These are phyloP conservation scores for Oxyscelio sp. DNA, from an alignment of 2,888 invertebrate species.

Conservation along the genomic window DNA sequence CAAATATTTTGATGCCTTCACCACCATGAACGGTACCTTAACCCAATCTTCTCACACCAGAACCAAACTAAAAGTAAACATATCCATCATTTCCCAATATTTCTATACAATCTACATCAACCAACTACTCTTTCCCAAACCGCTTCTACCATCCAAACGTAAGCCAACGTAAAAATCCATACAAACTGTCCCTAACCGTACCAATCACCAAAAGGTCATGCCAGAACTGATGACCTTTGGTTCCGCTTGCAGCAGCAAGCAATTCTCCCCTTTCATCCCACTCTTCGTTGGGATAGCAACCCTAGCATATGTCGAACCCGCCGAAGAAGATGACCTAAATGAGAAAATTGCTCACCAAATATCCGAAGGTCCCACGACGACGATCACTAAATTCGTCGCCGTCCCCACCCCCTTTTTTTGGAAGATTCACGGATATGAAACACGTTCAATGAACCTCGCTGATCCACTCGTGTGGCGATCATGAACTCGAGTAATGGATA, in stretches of 20 bases:
- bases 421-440: conserved; percentile 17
- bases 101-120: too few relatives aligned
- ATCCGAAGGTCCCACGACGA: conserved; percentile 34
- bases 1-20: too few relatives aligned
- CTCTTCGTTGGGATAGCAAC: too few relatives aligned
- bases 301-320: not conserved
- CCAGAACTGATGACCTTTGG: not conserved
- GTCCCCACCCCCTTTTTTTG: conserved; percentile 56
- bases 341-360: conserved; percentile 23
- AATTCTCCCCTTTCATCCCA: not conserved
- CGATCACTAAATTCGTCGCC: conserved; percentile 50
- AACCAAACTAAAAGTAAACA: too few relatives aligned
- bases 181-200: not conserved
- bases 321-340: conserved; percentile 1
- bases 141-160: too few relatives aligned
- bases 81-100: too few relatives aligned
- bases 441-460: conserved; percentile 43
- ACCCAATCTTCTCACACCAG: too few relatives aligned
- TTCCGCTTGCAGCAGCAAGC: not conserved
- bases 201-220: not conserved
- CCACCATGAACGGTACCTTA: too few relatives aligned
- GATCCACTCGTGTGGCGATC: conserved; percentile 42
- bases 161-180: not conserved
- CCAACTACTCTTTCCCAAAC: too few relatives aligned
- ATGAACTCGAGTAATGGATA: conserved; percentile 34